phyloP scores from a whole-genome alignment of 2,888 invertebrate species.

The Creontiades dilutus region DNA sequence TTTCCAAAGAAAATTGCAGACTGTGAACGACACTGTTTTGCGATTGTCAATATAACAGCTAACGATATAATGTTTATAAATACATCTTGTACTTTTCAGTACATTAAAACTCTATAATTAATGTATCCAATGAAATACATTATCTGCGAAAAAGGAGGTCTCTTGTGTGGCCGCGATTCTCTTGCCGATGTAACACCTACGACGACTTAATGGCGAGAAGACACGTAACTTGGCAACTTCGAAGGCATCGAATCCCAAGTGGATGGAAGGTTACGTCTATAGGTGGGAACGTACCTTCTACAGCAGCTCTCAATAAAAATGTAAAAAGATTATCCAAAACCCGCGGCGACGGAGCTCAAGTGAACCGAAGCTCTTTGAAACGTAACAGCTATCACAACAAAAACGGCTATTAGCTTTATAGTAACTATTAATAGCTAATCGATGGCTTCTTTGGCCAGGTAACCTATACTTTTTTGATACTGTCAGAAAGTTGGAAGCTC shows the following conservation, averaged over 20 bases:
- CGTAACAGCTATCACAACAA: not conserved
- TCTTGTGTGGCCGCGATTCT: conserved; percentile 3
- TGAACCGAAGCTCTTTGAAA: not conserved
- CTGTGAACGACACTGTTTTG: too few relatives aligned
- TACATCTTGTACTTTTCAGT: too few relatives aligned
- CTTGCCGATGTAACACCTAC: not conserved
- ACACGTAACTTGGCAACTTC: conserved; percentile 21
- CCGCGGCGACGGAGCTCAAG: not conserved
- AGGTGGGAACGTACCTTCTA: not conserved
- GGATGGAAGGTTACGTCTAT: conserved; percentile 6
- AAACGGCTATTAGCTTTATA: not conserved
- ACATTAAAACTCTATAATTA: too few relatives aligned
- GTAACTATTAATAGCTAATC: not conserved
- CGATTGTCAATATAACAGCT: too few relatives aligned
- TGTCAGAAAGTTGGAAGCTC: too few relatives aligned
- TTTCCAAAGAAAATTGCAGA: too few relatives aligned
- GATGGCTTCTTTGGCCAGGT: too few relatives aligned
- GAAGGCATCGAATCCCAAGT: not conserved
- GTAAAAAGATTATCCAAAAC: not conserved
- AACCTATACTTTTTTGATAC: too few relatives aligned
- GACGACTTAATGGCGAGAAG: not conserved
- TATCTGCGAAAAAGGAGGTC: not conserved
- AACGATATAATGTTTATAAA: too few relatives aligned
- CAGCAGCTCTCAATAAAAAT: not conserved
- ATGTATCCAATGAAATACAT: not conserved